Evolutionary conservation across 2,888 invertebrate genomes (phyloP), one percentile per base, ranked within the genome.

Genomic region (Plebejus anna): DNA sequence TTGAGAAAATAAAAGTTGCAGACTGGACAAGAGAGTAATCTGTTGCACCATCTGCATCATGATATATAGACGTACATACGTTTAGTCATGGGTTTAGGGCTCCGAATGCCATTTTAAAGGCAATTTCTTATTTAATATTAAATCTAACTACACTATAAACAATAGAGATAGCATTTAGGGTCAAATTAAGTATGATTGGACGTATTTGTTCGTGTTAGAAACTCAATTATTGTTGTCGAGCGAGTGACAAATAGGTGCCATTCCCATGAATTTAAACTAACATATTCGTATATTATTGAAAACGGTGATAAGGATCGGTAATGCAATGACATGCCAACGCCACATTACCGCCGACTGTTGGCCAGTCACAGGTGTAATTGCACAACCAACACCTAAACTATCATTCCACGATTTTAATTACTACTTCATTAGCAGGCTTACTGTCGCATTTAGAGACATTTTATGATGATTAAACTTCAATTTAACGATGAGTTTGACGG

Each of bases 301-400:
- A 84, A 79, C 79, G 75, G 70, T 77, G 89, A 90, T 89, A 87
- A 81, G 55, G 76, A 89, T 88, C 89, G 71, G 78, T 78, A 79
- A 80, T 78, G 81, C 83, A 82, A 86, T 91, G 89, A 92, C 93
- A 93, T 94, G 93, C 93, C 88, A 92, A 89, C 88, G 82, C 84
- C 86, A 88, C 91, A 94, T 94, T 93, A 91, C 92, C 83, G 90
- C 91, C 83, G 89, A 91, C 88, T 89, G 91, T 91, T 88, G 88
- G 88, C 88, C 81, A 16, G 55, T 55, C 55, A 55, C 55, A 55
- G 13, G 87, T 88, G 87, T 88, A 87, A 90, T 89, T 88, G 89
- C 83, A 83, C 88, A 85, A 85, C 86, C 85, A 88, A 88, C 88
- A 90, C 87, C 84, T 84, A 83, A 59, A n/a, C 59, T 38, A 32